These are phyloP conservation scores for Polyergus mexicanus DNA, from an alignment of 1,140 invertebrate genomes.

Conservation along the genomic window DNA sequence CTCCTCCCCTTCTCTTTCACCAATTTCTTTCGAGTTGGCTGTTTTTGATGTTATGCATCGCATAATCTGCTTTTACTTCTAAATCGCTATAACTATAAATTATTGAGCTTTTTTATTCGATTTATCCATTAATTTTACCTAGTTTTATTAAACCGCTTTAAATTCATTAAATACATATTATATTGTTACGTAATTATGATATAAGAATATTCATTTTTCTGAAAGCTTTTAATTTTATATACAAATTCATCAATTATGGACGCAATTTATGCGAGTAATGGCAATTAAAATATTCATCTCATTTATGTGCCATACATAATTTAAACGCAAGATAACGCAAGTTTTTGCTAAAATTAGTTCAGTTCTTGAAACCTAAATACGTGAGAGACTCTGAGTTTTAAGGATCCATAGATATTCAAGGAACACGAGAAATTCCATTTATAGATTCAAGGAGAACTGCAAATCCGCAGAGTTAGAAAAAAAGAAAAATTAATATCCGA, in stretches of 20 bases:
- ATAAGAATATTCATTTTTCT: background rate
- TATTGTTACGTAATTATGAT: too few species aligned
- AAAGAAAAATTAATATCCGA: constrained; percentile 18
- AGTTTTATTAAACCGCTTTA: background rate
- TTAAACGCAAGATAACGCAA: background rate
- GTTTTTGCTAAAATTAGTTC: background rate
- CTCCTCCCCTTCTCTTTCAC: too few species aligned
- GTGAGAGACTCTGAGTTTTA: background rate
- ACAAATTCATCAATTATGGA: constrained; percentile 17
- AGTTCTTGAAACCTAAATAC: background rate
- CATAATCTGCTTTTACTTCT: background rate
- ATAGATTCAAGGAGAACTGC: constrained; percentile 18
- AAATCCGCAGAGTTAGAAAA: background rate
- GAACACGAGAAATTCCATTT: background rate
- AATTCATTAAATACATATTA: too few species aligned
- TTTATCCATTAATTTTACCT: background rate
- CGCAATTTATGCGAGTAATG: constrained; percentile 7
- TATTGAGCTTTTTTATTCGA: background rate
- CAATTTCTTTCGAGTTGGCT: background rate
- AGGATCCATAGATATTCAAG: background rate
- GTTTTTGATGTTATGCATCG: background rate
- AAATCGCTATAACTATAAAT: background rate
- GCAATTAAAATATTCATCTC: constrained; percentile 5
- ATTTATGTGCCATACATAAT: background rate
- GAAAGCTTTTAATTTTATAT: background rate